Evolutionary conservation across 2,888 invertebrate genomes (phyloP).

Genomic region (Neocrepidodera transversa): DNA sequence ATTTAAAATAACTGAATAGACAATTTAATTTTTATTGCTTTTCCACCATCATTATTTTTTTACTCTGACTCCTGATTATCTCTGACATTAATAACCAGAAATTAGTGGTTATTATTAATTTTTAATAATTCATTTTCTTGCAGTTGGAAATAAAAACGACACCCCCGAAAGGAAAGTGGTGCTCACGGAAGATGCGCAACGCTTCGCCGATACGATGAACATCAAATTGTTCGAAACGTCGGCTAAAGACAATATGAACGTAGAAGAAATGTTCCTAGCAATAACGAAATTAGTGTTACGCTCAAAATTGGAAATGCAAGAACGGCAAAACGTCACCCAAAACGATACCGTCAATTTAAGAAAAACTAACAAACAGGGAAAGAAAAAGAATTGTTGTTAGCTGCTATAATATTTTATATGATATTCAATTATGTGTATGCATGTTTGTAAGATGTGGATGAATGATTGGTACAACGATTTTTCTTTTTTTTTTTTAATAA

Average conservation of each 20-base stretch:
- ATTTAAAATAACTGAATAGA: too few relatives aligned
- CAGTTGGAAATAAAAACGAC: conserved; percentile 97
- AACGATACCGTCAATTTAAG: conserved; percentile 77
- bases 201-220: conserved; percentile 97
- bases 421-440: conserved; percentile 18
- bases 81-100: too few relatives aligned
- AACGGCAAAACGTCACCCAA: conserved; percentile 73
- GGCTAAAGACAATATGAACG: conserved; percentile 98
- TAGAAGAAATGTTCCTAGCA: conserved; percentile 92
- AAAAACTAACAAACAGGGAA: conserved; percentile 69
- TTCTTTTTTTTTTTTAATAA: conserved; percentile 9
- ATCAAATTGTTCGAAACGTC: conserved; percentile 98
- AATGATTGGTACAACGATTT: conserved; percentile 21
- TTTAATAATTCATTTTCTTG: conserved; percentile 51
- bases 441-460: conserved; percentile 26
- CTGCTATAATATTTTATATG: conserved; percentile 25
- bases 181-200: conserved; percentile 93
- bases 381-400: conserved; percentile 67
- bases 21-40: too few relatives aligned
- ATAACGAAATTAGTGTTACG: conserved; percentile 82
- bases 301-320: conserved; percentile 82
- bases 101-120: too few relatives aligned
- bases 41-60: too few relatives aligned
- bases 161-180: conserved; percentile 95
- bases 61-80: too few relatives aligned